These are phyloP conservation scores for Dendrocincla tyrannina DNA, from an alignment of 2,797 vertebrate species.

Conservation along the genomic window DNA sequence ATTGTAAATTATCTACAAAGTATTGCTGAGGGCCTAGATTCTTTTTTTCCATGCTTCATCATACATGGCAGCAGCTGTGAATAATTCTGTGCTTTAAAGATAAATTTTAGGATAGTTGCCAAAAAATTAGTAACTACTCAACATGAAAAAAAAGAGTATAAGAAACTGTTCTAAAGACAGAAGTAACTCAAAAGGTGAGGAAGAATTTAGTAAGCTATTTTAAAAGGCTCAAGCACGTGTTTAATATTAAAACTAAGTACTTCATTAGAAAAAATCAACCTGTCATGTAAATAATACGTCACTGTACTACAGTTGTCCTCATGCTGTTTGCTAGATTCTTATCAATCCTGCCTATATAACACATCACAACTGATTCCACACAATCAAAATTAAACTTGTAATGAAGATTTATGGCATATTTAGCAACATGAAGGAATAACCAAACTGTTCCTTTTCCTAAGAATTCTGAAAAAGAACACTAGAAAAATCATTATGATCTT, in stretches of 20 bases:
- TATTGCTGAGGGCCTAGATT: background rate
- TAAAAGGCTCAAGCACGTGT: background rate
- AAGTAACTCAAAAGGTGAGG: background rate
- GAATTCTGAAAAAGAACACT: background rate
- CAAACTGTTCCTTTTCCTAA: background rate
- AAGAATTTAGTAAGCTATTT: background rate
- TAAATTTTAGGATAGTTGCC: background rate
- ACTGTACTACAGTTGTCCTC: background rate
- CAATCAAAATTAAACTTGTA: background rate
- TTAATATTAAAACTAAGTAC: background rate
- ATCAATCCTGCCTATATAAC: background rate
- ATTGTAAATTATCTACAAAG: background rate
- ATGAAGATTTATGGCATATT: background rate
- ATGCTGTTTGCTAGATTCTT: background rate
- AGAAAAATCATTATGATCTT: background rate
- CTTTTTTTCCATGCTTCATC: background rate
- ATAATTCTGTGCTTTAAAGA: background rate
- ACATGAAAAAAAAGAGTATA: background rate
- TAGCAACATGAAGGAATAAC: background rate
- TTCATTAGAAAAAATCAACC: background rate
- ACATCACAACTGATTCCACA: background rate
- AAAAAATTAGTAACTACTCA: background rate
- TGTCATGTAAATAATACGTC: background rate
- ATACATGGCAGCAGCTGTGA: background rate
- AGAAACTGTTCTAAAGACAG: background rate